Conservation (phyloP, 2,888 invertebrate species). For the Cosmia pyralina region DNA sequence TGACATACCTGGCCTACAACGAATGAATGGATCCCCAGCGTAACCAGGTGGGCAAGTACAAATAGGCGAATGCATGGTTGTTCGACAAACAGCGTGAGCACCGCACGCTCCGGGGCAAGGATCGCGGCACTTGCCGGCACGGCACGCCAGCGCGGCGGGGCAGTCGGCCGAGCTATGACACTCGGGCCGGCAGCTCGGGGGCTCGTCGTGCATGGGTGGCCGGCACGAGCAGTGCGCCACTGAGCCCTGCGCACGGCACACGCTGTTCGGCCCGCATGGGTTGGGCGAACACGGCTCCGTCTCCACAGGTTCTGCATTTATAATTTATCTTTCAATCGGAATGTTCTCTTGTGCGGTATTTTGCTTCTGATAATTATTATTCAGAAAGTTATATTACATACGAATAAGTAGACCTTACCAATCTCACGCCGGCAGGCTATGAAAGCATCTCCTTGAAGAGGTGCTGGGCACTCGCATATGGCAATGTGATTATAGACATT, state of each 20-base stretch:
- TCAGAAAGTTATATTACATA: neutral
- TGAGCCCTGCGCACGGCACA: slow-evolving; percentile 92
- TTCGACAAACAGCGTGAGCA: slow-evolving; percentile 92
- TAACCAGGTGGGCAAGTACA: slow-evolving; percentile 93
- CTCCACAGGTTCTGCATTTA: slow-evolving; percentile 73
- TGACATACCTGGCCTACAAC: slow-evolving; percentile 91
- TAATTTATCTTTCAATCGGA: slow-evolving; percentile 39
- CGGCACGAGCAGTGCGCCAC: slow-evolving; percentile 93
- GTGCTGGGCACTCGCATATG: slow-evolving; percentile 93
- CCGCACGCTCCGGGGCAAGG: slow-evolving; percentile 95
- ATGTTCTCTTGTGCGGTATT: slow-evolving; percentile 3
- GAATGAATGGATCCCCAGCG: slow-evolving; percentile 94
- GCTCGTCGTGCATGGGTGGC: slow-evolving; percentile 92
- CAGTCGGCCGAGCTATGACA: slow-evolving; percentile 93
- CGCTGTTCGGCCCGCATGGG: slow-evolving; percentile 93
- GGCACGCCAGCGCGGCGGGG: slow-evolving; percentile 91
- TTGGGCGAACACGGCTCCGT: slow-evolving; percentile 92
- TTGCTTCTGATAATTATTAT: neutral
- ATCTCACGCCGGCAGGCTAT: slow-evolving; percentile 91
- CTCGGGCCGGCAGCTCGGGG: slow-evolving; percentile 94
- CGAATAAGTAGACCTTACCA: slow-evolving; percentile 72
- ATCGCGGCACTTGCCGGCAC: slow-evolving; percentile 92
- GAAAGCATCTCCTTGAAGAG: slow-evolving; percentile 95
- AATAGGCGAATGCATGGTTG: slow-evolving; percentile 93
- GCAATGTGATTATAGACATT: slow-evolving; percentile 94